phyloP scores from a whole-genome alignment of 2,797 vertebrate species.

The Carapus acus region DNA sequence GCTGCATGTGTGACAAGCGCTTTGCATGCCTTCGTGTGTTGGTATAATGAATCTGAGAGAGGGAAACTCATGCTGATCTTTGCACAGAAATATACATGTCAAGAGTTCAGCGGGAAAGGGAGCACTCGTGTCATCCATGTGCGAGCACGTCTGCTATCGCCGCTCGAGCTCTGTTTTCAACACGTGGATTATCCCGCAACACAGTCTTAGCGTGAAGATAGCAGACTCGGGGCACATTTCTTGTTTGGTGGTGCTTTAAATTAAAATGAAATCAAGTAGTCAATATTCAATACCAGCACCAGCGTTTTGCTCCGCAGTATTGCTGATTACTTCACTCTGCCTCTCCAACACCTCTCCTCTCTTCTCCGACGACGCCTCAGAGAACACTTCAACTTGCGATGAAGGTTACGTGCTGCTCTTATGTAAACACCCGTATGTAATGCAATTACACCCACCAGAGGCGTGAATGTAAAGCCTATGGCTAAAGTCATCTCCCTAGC shows the following conservation, averaged over 20 bases:
- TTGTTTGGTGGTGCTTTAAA: slow-evolving; percentile 50
- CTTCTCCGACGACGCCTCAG: slow-evolving; percentile 31
- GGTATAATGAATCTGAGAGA: not conserved
- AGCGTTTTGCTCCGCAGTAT: slow-evolving; percentile 37
- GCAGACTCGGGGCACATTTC: slow-evolving; percentile 13
- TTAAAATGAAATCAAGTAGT: slow-evolving; percentile 55
- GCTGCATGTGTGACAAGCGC: no score
- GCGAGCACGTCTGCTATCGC: slow-evolving; percentile 16
- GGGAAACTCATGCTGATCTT: not conserved
- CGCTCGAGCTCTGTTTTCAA: slow-evolving; percentile 22
- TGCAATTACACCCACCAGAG: slow-evolving; percentile 25
- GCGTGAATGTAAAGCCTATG: slow-evolving; percentile 26
- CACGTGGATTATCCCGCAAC: slow-evolving; percentile 26
- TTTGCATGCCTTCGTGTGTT: slow-evolving; percentile 4
- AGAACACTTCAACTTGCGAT: slow-evolving; percentile 36
- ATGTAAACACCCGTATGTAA: slow-evolving; percentile 41
- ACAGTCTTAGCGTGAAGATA: slow-evolving; percentile 26
- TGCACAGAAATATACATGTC: no score
- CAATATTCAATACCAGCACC: slow-evolving; percentile 46
- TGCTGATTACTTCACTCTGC: slow-evolving; percentile 48
- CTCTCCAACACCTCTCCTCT: slow-evolving; percentile 14
- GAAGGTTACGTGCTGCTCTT: slow-evolving; percentile 47
- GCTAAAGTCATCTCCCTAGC: slow-evolving; percentile 16
- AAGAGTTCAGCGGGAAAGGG: no score
- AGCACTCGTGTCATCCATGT: slow-evolving; percentile 10